A percentile compares a stretch with the other conserved stretches of the same genome.
Conservation (phyloP, 2,797 vertebrate species). For the Okamejei kenojei region DNA sequence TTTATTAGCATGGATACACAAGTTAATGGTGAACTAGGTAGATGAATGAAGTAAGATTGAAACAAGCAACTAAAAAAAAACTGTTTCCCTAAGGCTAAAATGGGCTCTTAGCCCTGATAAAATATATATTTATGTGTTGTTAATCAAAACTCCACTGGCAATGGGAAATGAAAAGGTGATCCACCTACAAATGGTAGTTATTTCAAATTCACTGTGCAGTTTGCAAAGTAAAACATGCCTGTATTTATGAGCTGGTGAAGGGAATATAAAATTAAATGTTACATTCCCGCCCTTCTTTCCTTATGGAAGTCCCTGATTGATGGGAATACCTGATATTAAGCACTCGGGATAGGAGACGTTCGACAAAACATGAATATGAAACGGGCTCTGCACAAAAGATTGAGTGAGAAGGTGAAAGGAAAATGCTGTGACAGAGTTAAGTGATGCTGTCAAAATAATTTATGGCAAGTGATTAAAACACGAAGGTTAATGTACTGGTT, state of each 20-base stretch:
- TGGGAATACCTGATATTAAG: neutral
- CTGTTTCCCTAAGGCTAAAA: slow-evolving; percentile 1
- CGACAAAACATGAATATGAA: neutral
- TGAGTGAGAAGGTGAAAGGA: slow-evolving; percentile 34
- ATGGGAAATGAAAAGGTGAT: neutral
- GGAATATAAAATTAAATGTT: neutral
- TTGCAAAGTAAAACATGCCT: neutral
- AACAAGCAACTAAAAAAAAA: too few relatives aligned
- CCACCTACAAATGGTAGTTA: neutral
- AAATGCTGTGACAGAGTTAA: slow-evolving; percentile 43
- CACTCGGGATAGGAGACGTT: slow-evolving; percentile 9
- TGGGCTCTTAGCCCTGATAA: neutral
- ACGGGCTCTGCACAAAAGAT: neutral
- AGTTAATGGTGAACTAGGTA: neutral
- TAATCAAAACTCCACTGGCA: neutral
- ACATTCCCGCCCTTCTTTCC: neutral
- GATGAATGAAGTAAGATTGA: neutral
- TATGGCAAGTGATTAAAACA: slow-evolving; percentile 49
- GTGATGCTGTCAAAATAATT: slow-evolving; percentile 50
- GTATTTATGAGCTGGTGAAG: slow-evolving; percentile 9
- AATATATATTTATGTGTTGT: slow-evolving; percentile 4
- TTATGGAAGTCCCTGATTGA: slow-evolving; percentile 12
- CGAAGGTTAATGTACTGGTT: slow-evolving; percentile 33
- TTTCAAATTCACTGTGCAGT: neutral
- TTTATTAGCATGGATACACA: slow-evolving; percentile 22